A percentile compares a stretch with the other conserved stretches of the same genome.
phyloP scores from a whole-genome alignment of 2,113 vertebrate species.

The Paedocypris sp. region DNA sequence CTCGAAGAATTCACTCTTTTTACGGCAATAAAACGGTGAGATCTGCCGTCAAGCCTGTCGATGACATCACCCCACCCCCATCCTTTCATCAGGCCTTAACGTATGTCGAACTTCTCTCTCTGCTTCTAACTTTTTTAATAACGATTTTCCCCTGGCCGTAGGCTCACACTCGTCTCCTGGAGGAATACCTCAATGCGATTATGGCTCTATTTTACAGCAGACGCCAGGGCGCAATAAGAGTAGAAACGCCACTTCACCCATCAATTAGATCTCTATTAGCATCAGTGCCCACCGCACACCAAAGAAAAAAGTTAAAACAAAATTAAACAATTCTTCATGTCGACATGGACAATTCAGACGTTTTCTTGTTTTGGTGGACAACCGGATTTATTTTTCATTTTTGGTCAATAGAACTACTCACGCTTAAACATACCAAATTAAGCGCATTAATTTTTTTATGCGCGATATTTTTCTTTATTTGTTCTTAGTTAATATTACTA shows the following conservation, averaged over 20 bases:
- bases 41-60: slow-evolving; percentile 37
- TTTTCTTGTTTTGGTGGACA: slow-evolving; percentile 44
- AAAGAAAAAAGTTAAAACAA: slow-evolving; percentile 57
- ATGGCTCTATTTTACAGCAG: slow-evolving; percentile 97
- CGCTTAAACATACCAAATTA: too few relatives aligned
- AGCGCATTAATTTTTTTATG: too few relatives aligned
- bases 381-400: slow-evolving; percentile 45
- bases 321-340: slow-evolving; percentile 82
- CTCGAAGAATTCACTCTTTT: too few relatives aligned
- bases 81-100: slow-evolving; percentile 57
- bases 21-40: too few relatives aligned
- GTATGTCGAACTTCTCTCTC: slow-evolving; percentile 68
- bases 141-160: slow-evolving; percentile 79
- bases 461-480: too few relatives aligned
- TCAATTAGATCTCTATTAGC: slow-evolving; percentile 99
- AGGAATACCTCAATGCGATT: slow-evolving; percentile 97
- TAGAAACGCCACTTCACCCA: slow-evolving; percentile 93
- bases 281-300: slow-evolving; percentile 77
- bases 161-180: slow-evolving; percentile 86
- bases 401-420: too few relatives aligned
- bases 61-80: slow-evolving; percentile 40
- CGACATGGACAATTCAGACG: slow-evolving; percentile 59
- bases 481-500: too few relatives aligned
- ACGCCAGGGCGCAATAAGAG: slow-evolving; percentile 97
- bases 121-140: slow-evolving; percentile 96